Base-by-base conservation (phyloP, 2,888 invertebrate species). In the Syrphus vitripennis region DNA sequence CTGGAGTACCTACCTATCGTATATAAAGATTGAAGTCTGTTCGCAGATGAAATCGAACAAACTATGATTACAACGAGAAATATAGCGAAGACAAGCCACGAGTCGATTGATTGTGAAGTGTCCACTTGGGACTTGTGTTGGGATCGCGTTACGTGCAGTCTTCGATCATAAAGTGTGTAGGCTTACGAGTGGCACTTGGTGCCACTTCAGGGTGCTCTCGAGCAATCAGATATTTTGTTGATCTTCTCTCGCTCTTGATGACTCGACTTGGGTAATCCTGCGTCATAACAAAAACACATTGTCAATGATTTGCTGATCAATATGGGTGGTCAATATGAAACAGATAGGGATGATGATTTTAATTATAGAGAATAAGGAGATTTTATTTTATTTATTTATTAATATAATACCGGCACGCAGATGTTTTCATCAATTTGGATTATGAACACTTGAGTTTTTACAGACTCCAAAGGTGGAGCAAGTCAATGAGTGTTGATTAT, bases 131-230 rank as follows among this genome's bases (percentile, higher is more conserved):
- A 37, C 77, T 76, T 81, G 84, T 72, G 81, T 86, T 86, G 72
- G 70, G 63, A 78, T 81, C 74, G n/a, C n/a, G 82, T 82, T 69
- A 69, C 82, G 70, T 78, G 74, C 77, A 82, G 86, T 86, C 86
- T 84, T 84, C 84, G 81, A 59, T 77, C 81, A 84, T 84, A 84
- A 84, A 86, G 82, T 86, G 86, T 86, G 86, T 86, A 86, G 86
- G 86, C 74, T 86, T 78, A 78, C 77, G 34, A 86, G 86, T 82
- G 74, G 9, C 82, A 77, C 86, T 86, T 70, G 40, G 63, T 77
- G 74, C 14, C 77, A 81, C 86, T 86, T 69, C 21, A 57, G 40
- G 63, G 12, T 63, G 82, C 86, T 74, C 86, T 86, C 82, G 29
- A 86, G 86, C 86, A 86, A 86, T 86, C 86, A 82, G 86, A 82